Conservation (phyloP, 1,140 invertebrate genomes). For the Nasonia longicornis region DNA sequence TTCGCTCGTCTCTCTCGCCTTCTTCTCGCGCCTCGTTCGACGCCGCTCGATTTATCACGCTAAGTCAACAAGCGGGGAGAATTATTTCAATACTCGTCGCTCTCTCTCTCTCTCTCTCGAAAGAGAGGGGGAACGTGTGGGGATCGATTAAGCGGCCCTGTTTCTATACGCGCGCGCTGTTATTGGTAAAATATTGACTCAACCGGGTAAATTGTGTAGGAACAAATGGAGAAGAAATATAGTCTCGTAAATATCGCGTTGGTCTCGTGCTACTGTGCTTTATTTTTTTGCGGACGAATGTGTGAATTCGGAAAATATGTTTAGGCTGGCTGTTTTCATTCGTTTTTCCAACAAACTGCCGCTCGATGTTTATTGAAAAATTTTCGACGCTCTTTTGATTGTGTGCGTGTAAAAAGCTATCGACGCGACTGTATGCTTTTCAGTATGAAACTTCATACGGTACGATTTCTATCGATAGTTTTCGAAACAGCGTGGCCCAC, state of each 20-base stretch:
- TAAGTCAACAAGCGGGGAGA: conserved; percentile 28
- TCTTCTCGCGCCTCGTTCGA: neutral
- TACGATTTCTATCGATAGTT: no score
- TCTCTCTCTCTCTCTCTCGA: no score
- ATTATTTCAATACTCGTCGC: conserved; percentile 25
- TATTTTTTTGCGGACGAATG: neutral
- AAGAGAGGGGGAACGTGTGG: neutral
- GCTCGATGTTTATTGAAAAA: no score
- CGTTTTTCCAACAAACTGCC: no score
- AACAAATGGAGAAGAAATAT: conserved; percentile 1
- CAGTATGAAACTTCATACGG: no score
- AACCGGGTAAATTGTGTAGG: neutral
- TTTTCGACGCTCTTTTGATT: no score
- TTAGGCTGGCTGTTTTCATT: no score
- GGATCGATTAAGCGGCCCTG: conserved; percentile 6
- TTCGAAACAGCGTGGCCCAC: no score
- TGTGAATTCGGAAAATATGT: neutral
- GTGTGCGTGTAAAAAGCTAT: no score
- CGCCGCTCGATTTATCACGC: conserved; percentile 21
- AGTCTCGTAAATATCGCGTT: neutral
- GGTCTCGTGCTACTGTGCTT: neutral
- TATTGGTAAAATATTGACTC: conserved; percentile 35
- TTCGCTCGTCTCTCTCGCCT: neutral
- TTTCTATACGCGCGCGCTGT: neutral
- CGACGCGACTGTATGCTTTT: no score